Base-by-base conservation (phyloP, 2,797 vertebrate species). In the Oceanodroma leucorhoa region DNA sequence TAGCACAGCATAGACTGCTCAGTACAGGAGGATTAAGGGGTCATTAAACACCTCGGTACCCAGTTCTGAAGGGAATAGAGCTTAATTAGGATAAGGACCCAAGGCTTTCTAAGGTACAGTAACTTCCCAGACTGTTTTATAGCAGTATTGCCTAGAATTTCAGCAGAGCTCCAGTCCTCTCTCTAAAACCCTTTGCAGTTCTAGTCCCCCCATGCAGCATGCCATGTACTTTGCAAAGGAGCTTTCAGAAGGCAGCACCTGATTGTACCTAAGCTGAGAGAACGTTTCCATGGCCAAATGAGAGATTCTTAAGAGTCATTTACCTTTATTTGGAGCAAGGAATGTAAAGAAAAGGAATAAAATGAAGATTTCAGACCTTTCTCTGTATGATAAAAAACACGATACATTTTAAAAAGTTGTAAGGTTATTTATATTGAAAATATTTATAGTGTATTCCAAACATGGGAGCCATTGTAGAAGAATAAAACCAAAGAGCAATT, bases 1-100 rank as follows among this genome's bases (percentile, higher is more conserved):
- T 8, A 43, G 34, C 79, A 78, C 72, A 86, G 85, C 64, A 55
- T 12, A 75, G 91, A n/a, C 69, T 51, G 38, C 76, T 93, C 58
- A 57, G 83, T 61, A 36, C 30, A 45, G 80, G 40, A 76, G 46
- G 51, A 58, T 82, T 79, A 79, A 69, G 26, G 40, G 40, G 55
- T 79, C 93, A 82, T 95, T 94, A 93, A 92, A 88, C 43, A 92
- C 62, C n/a, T 70, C 38, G 90, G 85, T 38, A 69, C 17, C 50
- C 16, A 29, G 27, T 61, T 65, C 92, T 62, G 51, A 10, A 79
- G 83, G 54, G 36, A 90, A 72, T 15, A 19, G 12, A 62, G 55
- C 12, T 87, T 92, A 87, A 93, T 95, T 84, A 90, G 94, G 16
- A 62, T 40, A 84, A 92, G 88, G 62, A 94, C 66, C 19, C 54